Base-by-base conservation (phyloP, 2,113 vertebrate species). In the Hypanus sabinus region DNA sequence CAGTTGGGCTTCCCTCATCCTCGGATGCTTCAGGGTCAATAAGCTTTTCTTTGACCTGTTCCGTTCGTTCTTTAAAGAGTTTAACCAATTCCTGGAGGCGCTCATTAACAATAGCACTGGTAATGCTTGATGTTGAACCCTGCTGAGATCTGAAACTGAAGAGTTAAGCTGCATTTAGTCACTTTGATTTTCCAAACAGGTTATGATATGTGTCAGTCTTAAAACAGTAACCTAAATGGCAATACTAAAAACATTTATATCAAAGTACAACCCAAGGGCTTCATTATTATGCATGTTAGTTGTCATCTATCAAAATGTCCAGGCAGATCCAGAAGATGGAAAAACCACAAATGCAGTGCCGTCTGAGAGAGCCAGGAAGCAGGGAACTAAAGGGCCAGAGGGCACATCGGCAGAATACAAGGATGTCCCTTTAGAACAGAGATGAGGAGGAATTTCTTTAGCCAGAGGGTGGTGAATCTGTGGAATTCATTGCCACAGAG, bases 11-110 rank as follows among this genome's bases (percentile, higher is more conserved):
- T 0, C 99, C 98, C 0, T 98, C 98, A 0, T 99, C 98, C 0
- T 98, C 99, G 36, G 97, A 97, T 46, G 95, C 55, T 0, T 99
- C 98, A 0, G 98, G 98, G 94, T 99, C 98, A 0, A 96, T 94
- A 94, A 99, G 97, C 33, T 97, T 97, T 36, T 99, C 98, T 94
- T 96, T 98, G 65, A 97, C 97, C 14, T 95, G 97, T 94, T 98
- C 98, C 0, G 98, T 98, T 33, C 99, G 96, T 77, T 97, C 98
- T 85, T 96, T 98, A 95, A 99, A 99, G 16, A 98, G 96, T 94
- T 94, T 96, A 88, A 99, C 97, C 73, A 99, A 97, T 83, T 99
- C 97, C 95, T 96, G 97, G 0, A 99, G 97, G 7, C 98, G 97
- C 16, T 96, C 97, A 1, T 97, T 97, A 95, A 99, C 73, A 76